phyloP scores from a whole-genome alignment of 2,888 invertebrate genomes.

The Diplolepis rosae region DNA sequence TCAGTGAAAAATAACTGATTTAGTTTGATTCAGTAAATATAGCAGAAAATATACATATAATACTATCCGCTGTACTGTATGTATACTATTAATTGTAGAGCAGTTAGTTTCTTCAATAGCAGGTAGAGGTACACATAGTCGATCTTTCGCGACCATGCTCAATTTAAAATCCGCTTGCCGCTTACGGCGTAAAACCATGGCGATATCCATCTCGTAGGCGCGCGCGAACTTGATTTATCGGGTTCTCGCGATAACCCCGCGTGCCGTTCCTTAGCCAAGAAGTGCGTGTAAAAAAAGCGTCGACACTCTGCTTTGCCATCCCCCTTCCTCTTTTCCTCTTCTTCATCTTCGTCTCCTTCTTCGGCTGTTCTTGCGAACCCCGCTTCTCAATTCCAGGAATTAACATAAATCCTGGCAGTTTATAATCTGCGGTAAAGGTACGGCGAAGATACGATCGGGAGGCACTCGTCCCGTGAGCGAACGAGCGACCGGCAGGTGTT shows the following conservation, averaged over 20 bases:
- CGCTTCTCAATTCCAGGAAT: conserved; percentile 64
- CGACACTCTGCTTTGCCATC: conserved; percentile 36
- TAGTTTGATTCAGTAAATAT: too few relatives aligned
- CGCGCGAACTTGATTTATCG: conserved; percentile 67
- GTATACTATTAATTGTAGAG: too few relatives aligned
- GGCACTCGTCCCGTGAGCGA: conserved; percentile 52
- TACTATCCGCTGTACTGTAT: too few relatives aligned
- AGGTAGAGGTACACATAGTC: background rate
- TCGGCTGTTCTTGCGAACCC: conserved; percentile 36
- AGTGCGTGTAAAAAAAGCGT: conserved; percentile 49
- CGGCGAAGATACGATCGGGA: conserved; percentile 65
- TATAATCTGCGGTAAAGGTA: conserved; percentile 66
- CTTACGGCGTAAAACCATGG: conserved; percentile 34
- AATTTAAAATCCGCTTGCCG: background rate
- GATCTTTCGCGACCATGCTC: background rate
- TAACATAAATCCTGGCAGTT: conserved; percentile 68
- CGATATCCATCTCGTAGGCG: conserved; percentile 62
- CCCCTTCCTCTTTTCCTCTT: conserved; percentile 24
- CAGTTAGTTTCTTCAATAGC: too few relatives aligned
- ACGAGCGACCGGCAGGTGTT: conserved; percentile 60
- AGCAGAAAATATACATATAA: too few relatives aligned
- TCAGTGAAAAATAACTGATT: too few relatives aligned
- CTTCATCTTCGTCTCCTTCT: conserved; percentile 8
- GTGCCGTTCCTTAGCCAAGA: conserved; percentile 38
- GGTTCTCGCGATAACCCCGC: conserved; percentile 58